A percentile compares a stretch with the other conserved stretches of the same genome.
Conservation (phyloP, 35 echinoderm and acorn worm genomes). For the Ophioderma brevispina region DNA sequence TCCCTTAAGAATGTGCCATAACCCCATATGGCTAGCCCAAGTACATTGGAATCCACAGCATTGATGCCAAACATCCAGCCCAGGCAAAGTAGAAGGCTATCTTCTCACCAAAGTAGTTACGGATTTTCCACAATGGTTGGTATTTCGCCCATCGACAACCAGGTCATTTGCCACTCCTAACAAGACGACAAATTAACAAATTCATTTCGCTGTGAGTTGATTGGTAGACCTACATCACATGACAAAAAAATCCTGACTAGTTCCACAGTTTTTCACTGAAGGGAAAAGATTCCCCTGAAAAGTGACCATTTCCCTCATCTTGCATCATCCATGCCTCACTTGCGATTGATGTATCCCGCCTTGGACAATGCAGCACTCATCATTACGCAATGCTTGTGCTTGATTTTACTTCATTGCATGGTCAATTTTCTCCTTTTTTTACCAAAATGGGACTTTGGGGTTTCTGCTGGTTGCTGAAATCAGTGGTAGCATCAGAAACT, state of each 20-base stretch:
- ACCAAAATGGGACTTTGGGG: too few relatives aligned
- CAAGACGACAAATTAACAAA: neutral
- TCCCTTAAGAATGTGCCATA: constrained; percentile 92
- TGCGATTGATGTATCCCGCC: too few relatives aligned
- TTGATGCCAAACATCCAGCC: constrained; percentile 66
- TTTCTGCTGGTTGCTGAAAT: too few relatives aligned
- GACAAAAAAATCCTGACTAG: neutral
- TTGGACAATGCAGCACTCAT: too few relatives aligned
- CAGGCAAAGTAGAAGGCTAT: constrained; percentile 98
- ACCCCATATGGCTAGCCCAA: constrained; percentile 87
- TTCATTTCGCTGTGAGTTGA: neutral
- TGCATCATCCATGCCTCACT: too few relatives aligned
- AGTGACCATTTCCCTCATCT: too few relatives aligned
- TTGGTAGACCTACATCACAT: neutral
- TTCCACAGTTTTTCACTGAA: neutral
- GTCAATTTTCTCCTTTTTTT: too few relatives aligned
- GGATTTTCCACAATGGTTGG: constrained; percentile 97
- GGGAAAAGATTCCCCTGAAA: too few relatives aligned
- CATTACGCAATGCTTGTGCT: too few relatives aligned
- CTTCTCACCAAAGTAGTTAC: constrained; percentile 98
- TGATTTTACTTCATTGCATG: too few relatives aligned
- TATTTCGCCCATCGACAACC: constrained; percentile 81
- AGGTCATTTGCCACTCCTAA: constrained; percentile 86
- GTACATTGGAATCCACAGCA: constrained; percentile 82
- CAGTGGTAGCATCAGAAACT: too few relatives aligned